Evolutionary conservation across 2,797 vertebrate species (phyloP).

Genomic region (Merluccius polli): DNA sequence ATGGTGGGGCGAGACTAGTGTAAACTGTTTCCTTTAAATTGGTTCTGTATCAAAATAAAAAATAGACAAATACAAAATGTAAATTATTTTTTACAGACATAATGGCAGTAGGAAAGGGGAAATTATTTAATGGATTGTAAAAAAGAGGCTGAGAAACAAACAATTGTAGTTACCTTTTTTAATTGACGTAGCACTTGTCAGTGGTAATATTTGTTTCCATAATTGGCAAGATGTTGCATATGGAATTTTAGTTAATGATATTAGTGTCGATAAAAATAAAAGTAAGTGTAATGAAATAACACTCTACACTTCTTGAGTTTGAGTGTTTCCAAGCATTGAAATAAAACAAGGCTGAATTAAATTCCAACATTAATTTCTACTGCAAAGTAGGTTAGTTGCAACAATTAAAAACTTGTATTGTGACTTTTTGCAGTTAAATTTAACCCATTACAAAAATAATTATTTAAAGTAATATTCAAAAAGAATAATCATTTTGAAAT

Average conservation of each 20-base stretch:
- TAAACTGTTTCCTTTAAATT: constrained; percentile 29
- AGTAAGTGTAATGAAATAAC: not conserved
- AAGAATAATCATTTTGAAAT: not conserved
- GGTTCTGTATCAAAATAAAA: not conserved
- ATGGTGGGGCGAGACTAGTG: constrained; percentile 28
- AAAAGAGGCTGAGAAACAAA: constrained; percentile 36
- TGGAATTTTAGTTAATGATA: constrained; percentile 17
- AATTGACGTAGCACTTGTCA: not conserved
- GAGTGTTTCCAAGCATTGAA: not conserved
- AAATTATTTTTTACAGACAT: not conserved
- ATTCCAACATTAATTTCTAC: not conserved
- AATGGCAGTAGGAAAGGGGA: constrained; percentile 42
- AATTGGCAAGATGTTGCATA: constrained; percentile 13
- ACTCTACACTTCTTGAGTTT: not conserved
- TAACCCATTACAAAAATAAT: no score
- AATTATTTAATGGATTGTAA: constrained; percentile 24
- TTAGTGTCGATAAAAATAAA: constrained; percentile 31
- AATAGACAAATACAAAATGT: not conserved
- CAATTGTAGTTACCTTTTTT: constrained; percentile 24
- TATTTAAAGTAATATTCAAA: no score
- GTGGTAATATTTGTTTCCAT: constrained; percentile 6
- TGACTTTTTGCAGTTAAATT: not conserved
- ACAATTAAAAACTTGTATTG: not conserved
- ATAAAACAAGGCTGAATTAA: constrained; percentile 20
- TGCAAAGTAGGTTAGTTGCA: not conserved